Percentiles rank a stretch among this genome's conserved stretches.
These are phyloP conservation scores for Plebejus argus DNA, from an alignment of 2,888 invertebrate species.

Conservation along the genomic window DNA sequence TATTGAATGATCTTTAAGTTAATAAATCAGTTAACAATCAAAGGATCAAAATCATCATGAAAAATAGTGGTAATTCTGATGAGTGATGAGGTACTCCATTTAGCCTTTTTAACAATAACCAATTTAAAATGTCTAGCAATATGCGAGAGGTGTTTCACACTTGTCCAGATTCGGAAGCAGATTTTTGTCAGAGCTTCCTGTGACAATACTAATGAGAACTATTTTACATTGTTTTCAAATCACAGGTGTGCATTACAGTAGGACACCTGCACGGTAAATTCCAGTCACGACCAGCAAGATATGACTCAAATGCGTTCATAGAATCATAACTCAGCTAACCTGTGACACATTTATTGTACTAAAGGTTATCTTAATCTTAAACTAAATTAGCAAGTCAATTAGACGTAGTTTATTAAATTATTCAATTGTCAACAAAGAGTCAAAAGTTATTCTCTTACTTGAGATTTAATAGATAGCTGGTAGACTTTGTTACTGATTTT, in stretches of 20 bases:
- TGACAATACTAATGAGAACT: neutral
- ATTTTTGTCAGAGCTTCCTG: neutral
- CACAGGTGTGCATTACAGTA: slow-evolving; percentile 24
- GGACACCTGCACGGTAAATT: slow-evolving; percentile 39
- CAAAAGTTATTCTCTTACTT: too few species aligned
- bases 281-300: slow-evolving; percentile 38
- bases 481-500: too few species aligned
- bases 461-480: too few species aligned
- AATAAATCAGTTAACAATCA: too few species aligned
- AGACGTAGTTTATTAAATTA: neutral
- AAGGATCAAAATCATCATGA: too few species aligned
- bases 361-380: neutral
- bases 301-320: slow-evolving; percentile 18
- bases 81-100: too few species aligned
- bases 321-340: slow-evolving; percentile 21
- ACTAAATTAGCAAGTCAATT: neutral
- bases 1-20: too few species aligned
- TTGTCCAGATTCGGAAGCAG: neutral
- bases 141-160: neutral
- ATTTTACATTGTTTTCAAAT: neutral
- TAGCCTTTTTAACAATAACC: too few species aligned
- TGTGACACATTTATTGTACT: slow-evolving; percentile 4
- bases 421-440: too few species aligned
- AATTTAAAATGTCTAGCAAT: neutral
- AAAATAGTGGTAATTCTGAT: too few species aligned